Conservation (phyloP, 2,888 invertebrate genomes). For the Teinopalpus imperialis region DNA sequence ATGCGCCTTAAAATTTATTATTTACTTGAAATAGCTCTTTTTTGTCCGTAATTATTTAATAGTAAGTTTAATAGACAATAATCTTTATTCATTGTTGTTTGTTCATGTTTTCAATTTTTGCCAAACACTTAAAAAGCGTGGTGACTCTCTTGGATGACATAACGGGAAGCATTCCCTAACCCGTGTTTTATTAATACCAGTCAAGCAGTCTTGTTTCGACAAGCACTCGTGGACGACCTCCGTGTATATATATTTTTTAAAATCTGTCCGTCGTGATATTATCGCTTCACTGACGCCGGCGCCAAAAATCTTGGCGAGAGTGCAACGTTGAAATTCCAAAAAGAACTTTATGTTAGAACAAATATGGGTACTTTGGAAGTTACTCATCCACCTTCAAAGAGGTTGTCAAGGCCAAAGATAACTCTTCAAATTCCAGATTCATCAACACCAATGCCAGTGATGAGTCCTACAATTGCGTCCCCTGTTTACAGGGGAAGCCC, state of each 20-base stretch:
- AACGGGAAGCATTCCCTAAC: conserved; percentile 49
- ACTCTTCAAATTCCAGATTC: conserved; percentile 72
- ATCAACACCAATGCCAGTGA: conserved; percentile 42
- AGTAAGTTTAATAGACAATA: no score
- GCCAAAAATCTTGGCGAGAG: conserved; percentile 34
- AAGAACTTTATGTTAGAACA: conserved; percentile 17
- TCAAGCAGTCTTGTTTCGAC: conserved; percentile 63
- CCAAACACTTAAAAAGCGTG: conserved; percentile 29
- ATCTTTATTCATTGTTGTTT: neutral
- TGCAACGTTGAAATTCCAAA: conserved; percentile 11
- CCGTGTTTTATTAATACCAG: conserved; percentile 74
- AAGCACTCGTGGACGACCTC: conserved; percentile 56
- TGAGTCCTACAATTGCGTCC: conserved; percentile 45
- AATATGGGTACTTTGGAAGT: conserved; percentile 51
- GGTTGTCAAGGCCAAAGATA: conserved; percentile 70
- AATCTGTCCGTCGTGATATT: conserved; percentile 29
- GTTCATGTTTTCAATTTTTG: conserved; percentile 17
- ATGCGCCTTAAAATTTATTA: no score
- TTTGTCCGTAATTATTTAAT: no score
- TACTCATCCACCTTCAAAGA: conserved; percentile 49
- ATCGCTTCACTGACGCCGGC: conserved; percentile 48
- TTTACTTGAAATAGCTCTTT: no score
- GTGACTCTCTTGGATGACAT: conserved; percentile 52
- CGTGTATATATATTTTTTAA: conserved; percentile 31
- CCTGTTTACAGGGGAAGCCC: conserved; percentile 44